A percentile compares a stretch with the other conserved stretches of the same genome.
Conservation (phyloP, 2,888 invertebrate genomes). For the Minunthozetes semirufus region DNA sequence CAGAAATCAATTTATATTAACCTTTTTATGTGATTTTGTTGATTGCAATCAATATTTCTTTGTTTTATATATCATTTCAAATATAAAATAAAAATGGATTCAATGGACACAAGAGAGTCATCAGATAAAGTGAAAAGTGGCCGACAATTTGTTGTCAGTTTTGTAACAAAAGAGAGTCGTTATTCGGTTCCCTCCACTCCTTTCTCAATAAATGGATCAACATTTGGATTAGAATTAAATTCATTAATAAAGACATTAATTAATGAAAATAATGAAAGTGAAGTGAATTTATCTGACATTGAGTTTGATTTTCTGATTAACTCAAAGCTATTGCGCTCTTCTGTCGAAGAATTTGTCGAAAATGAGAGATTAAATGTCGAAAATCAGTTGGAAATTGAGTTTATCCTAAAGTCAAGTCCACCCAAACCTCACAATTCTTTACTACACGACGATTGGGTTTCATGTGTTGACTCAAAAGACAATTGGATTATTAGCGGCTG, state of each 20-base stretch:
- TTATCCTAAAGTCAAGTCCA: constrained; percentile 78
- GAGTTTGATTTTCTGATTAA: constrained; percentile 82
- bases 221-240: constrained; percentile 39
- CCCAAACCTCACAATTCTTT: constrained; percentile 87
- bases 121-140: background rate
- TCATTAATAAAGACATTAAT: constrained; percentile 37
- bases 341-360: constrained; percentile 55
- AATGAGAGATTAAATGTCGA: constrained; percentile 52
- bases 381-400: constrained; percentile 79
- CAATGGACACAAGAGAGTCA: background rate
- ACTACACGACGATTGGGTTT: constrained; percentile 97
- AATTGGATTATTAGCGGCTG: constrained; percentile 79
- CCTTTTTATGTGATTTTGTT: no score
- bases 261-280: constrained; percentile 44
- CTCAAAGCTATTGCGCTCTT: constrained; percentile 68
- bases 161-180: constrained; percentile 34
- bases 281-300: constrained; percentile 46
- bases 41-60: no score
- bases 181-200: constrained; percentile 40
- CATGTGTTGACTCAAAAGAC: constrained; percentile 64
- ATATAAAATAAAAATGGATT: background rate
- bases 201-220: constrained; percentile 33
- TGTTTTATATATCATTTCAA: no score
- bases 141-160: constrained; percentile 17
- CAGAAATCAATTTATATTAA: no score